Percentiles rank a stretch among this genome's conserved stretches.
These are phyloP conservation scores for Plumapathes pennacea DNA, from an alignment of 92 coral and sea anemone genomes.

Conservation along the genomic window DNA sequence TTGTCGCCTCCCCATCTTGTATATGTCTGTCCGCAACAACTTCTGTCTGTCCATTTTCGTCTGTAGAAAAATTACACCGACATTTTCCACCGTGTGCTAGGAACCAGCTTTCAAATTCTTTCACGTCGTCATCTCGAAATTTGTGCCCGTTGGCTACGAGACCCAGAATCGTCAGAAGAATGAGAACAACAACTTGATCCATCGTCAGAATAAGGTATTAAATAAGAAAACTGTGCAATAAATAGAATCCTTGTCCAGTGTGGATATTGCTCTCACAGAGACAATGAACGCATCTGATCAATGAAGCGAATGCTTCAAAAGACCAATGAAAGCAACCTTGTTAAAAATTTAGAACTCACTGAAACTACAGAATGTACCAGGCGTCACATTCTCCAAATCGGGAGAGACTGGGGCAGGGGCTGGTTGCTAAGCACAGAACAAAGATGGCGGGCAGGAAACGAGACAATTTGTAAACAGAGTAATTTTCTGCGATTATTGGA, in stretches of 20 bases:
- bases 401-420: conserved; percentile 17
- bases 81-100: conserved; percentile 57
- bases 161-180: too few species aligned
- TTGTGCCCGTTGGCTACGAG: too few species aligned
- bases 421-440: conserved; percentile 56
- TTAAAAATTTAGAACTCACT: conserved; percentile 23
- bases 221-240: too few species aligned
- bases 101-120: conserved; percentile 54
- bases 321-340: not conserved
- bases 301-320: too few species aligned
- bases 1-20: conserved; percentile 48
- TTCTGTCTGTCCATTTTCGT: conserved; percentile 5
- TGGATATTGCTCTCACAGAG: too few species aligned
- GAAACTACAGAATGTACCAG: conserved; percentile 7
- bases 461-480: conserved; percentile 1
- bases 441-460: conserved; percentile 48
- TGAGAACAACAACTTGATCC: too few species aligned
- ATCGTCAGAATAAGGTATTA: too few species aligned
- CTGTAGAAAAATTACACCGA: conserved; percentile 36
- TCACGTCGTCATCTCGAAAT: conserved; percentile 25
- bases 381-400: not conserved
- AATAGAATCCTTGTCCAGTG: too few species aligned
- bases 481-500: not conserved
- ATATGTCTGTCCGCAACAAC: conserved; percentile 63
- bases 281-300: too few species aligned